Evolutionary conservation across 2,888 invertebrate species (phyloP).

Genomic region (Carterocephalus palaemon): DNA sequence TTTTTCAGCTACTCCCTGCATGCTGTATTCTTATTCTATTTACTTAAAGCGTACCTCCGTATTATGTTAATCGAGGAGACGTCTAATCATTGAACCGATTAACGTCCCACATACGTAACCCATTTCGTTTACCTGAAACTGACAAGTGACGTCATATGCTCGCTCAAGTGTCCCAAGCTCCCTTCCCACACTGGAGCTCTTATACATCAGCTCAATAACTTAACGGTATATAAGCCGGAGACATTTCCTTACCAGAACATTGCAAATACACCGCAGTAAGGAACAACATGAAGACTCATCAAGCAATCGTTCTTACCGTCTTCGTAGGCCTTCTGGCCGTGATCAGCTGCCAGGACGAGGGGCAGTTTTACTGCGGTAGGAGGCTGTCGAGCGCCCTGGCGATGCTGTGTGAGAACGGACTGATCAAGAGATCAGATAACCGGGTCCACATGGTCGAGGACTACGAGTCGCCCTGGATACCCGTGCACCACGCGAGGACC

Average conservation of each 20-base stretch:
- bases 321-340: conserved; percentile 3
- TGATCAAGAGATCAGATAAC: conserved; percentile 28
- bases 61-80: conserved; percentile 1
- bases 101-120: conserved; percentile 12
- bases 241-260: background rate
- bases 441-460: background rate
- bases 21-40: no score
- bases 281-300: conserved; percentile 8
- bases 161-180: background rate
- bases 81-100: conserved; percentile 5
- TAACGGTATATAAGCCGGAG: conserved; percentile 4
- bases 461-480: conserved; percentile 35
- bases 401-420: conserved; percentile 28
- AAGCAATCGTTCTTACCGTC: background rate
- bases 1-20: no score
- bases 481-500: conserved; percentile 32
- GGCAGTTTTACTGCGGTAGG: conserved; percentile 32
- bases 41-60: no score
- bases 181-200: background rate
- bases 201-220: no score
- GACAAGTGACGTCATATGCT: conserved; percentile 15
- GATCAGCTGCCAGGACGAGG: conserved; percentile 20
- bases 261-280: background rate
- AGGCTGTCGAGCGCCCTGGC: conserved; percentile 32
- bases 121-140: conserved; percentile 8